Base-by-base conservation (phyloP, 2,888 invertebrate species). In the Uloborus plumipes region DNA sequence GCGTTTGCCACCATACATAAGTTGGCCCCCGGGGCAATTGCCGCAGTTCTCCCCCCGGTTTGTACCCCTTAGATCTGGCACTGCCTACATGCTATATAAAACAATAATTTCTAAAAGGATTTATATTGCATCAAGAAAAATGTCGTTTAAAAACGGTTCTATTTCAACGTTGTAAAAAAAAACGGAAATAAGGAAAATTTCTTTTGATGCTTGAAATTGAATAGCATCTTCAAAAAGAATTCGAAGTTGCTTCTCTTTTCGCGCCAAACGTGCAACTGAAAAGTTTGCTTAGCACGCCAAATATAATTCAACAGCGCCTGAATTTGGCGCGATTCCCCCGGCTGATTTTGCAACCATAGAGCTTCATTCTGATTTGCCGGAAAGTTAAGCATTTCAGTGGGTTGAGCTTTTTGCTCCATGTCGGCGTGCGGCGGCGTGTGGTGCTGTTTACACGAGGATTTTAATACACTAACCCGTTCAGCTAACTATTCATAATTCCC, bases 361-460 rank as follows among this genome's bases (percentile, higher is more conserved):
- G 61, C 22, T 26, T 50, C 39, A 49, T 55, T 70, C 80, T 74
- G 74, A 74, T 81, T 81, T 81, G 80, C 51, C 39, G 55, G 74
- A 81, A 81, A 81, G 80, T 81, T 81, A 66, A 50, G 71, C 71
- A 55, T 51, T 26, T 65, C 31, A 51, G 58, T 70, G 70, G 72
- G 78, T n/a, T 69, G 74, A 14, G 62, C 47, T 69, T 47, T 59
- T n/a, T 31, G 64, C 47, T 16, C 20, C 64, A 59, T 55, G 80
- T 69, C 70, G 70, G 53, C 50, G 39, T 50, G 50, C 47, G 47
- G n/a, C 39, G 39, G 49, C 39, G 73, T 73, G 67, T 16, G 62
- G 18, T 14, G 18, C 39, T 69, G 58, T n/a, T 55, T 31, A 59
- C 59, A 59, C 31, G 79, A 39, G 64, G 72, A 50, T 51, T 69